Base-by-base conservation (phyloP, 2,888 invertebrate species). In the Gymnocheta viridis region DNA sequence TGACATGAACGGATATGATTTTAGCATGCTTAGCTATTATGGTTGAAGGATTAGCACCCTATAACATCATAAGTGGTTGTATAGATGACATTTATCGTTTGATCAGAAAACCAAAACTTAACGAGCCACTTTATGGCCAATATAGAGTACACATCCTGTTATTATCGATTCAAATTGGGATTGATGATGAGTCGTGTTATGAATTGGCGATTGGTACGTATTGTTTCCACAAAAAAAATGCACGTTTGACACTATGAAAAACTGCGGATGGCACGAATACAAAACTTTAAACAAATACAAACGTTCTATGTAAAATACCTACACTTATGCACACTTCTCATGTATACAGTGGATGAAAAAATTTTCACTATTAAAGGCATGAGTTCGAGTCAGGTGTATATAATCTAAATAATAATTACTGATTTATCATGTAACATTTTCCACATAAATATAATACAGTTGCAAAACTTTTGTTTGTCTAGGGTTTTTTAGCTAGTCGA, bases 191-290 rank as follows among this genome's bases (percentile, higher is more conserved):
- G 27, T 24, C 4, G 10, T 17, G 24, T 19, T 24, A 49, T 66
- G 44, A 56, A 66, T 19, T 27, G 47, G 56, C 49, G 58, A 47
- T 67, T 58, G 77, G 47, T 58, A 58, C 67, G 58, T 58, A 27
- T 58, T 58, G 47, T 58, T 58, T 5, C 27, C 56, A 77, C 24
- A 27, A 76, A 32, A 27, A 76, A 32, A 67, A 27, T 58, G 49
- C 77, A 77, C 67, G 77, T 77, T 67, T 76, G n/a, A n/a, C n/a
- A 27, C 47, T 14, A 14, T 76, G 66, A 35, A 66, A n/a, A 76
- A 66, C 64, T 24, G 22, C 27, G 17, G 10, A 27, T 77, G 24
- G 49, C 38, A 47, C 22, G 32, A 32, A 44, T 19, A 44, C 12
- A 41, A 41, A 14, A 41, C 14, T 41, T 41, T n/a, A 41, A n/a